Conservation (phyloP, 2,113 vertebrate genomes). For the Tursiops truncatus region DNA sequence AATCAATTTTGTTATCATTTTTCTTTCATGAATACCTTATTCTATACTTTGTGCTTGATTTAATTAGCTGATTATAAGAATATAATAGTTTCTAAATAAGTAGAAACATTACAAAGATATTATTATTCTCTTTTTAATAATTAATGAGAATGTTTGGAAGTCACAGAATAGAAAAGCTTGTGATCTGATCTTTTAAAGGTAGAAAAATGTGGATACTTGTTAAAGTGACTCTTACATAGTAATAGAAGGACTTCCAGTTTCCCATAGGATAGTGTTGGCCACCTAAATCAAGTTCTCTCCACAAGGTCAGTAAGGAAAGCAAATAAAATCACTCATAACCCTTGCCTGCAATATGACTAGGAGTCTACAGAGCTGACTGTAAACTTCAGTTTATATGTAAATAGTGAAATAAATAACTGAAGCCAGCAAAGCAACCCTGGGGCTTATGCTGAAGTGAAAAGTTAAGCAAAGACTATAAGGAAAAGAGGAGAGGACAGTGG, state of each 20-base stretch:
- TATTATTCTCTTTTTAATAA: background rate
- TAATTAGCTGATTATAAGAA: background rate
- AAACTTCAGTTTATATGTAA: background rate
- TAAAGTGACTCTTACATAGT: background rate
- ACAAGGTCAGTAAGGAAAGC: background rate
- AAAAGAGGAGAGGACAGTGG: background rate
- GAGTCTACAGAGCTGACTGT: background rate
- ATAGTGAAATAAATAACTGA: background rate
- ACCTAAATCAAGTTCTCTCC: background rate
- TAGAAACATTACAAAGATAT: background rate
- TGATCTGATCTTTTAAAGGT: background rate
- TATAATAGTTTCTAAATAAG: background rate
- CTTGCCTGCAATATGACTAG: background rate
- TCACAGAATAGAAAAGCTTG: background rate
- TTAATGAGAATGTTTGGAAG: background rate
- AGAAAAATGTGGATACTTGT: background rate
- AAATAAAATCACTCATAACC: background rate
- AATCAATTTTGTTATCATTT: background rate
- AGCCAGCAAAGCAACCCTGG: background rate
- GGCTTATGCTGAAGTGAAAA: background rate
- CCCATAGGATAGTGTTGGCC: background rate
- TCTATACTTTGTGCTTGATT: background rate
- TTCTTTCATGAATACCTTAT: constrained; percentile 31
- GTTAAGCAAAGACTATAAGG: background rate
- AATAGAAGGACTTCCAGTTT: background rate